phyloP scores from a whole-genome alignment of 2,113 vertebrate genomes.

The Brachyhypopomus gauderio region DNA sequence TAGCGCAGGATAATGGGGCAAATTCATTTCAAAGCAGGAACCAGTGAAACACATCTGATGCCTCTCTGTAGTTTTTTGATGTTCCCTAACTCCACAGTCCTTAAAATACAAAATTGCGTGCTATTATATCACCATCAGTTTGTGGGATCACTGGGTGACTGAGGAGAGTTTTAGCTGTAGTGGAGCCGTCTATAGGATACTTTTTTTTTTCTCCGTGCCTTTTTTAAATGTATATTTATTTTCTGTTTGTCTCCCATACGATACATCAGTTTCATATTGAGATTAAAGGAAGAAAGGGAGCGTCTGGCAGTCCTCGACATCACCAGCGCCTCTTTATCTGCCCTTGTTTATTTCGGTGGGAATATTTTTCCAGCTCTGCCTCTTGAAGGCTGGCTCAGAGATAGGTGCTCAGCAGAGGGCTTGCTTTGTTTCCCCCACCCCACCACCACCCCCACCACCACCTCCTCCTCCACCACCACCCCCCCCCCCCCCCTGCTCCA shows the following conservation, averaged over 20 bases:
- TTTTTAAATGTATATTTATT: constrained; percentile 16
- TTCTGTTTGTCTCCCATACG: not conserved
- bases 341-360: constrained; percentile 41
- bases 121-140: too few relatives aligned
- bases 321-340: constrained; percentile 3
- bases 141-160: too few relatives aligned
- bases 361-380: constrained; percentile 56
- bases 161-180: too few relatives aligned
- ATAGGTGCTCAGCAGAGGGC: constrained; percentile 61
- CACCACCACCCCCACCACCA: constrained; percentile 64
- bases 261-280: constrained; percentile 18
- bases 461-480: constrained; percentile 51
- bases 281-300: constrained; percentile 1
- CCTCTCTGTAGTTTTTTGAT: not conserved
- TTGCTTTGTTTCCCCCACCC: constrained; percentile 64
- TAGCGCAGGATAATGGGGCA: not conserved
- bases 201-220: not conserved
- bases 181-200: too few relatives aligned
- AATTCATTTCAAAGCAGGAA: not conserved
- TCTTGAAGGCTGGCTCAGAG: constrained; percentile 62
- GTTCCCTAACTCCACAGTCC: not conserved
- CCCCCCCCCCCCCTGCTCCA: constrained; percentile 59
- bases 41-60: not conserved
- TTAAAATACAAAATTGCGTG: too few relatives aligned
- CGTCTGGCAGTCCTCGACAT: constrained; percentile 2